Conservation (phyloP, 2,113 vertebrate species). For the Rhinoderma darwinii region DNA sequence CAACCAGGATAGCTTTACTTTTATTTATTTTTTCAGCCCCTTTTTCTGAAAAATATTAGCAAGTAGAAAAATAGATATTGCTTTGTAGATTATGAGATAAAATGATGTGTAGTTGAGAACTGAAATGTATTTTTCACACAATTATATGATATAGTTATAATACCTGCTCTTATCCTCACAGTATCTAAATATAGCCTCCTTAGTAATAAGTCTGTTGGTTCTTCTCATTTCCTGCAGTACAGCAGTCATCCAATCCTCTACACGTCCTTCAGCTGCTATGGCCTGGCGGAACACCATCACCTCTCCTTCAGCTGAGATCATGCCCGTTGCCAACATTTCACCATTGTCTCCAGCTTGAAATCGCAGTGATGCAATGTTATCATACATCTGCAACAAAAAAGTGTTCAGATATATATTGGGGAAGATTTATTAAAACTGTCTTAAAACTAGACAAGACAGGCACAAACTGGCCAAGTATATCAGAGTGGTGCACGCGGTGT, state of each 20-base stretch:
- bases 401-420: background rate
- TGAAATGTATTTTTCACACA: background rate
- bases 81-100: no score
- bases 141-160: background rate
- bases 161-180: slow-evolving; percentile 86
- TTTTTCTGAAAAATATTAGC: no score
- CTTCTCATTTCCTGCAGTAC: slow-evolving; percentile 88
- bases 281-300: slow-evolving; percentile 83
- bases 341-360: slow-evolving; percentile 77
- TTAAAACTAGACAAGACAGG: no score
- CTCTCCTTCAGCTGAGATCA: slow-evolving; percentile 93
- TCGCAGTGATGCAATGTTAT: slow-evolving; percentile 87
- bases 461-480: no score
- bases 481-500: no score
- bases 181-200: slow-evolving; percentile 93
- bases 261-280: slow-evolving; percentile 81
- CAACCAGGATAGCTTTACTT: background rate
- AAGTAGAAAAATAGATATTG: no score
- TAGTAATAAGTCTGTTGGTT: slow-evolving; percentile 90
- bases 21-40: no score
- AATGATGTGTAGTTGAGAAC: background rate
- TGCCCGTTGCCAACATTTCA: slow-evolving; percentile 79
- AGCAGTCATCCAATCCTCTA: slow-evolving; percentile 93
- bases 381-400: slow-evolving; percentile 84
- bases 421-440: no score